These are phyloP conservation scores for Heliconius melpomene DNA, from an alignment of 1,140 invertebrate species.

Conservation along the genomic window DNA sequence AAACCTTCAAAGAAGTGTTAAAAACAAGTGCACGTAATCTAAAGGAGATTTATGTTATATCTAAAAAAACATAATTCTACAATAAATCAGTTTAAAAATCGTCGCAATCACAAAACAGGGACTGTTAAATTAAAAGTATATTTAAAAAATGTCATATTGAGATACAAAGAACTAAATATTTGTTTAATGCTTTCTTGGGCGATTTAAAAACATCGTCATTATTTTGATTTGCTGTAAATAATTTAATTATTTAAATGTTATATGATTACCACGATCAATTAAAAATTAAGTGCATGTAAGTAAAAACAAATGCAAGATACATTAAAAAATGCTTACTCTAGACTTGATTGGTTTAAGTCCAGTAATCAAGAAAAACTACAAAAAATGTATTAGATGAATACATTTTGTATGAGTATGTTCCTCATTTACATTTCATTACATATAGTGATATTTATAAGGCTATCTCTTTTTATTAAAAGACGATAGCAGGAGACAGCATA, in stretches of 20 bases:
- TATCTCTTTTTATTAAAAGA: not conserved
- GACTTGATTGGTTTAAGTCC: no score
- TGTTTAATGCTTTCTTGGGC: no score
- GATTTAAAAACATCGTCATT: no score
- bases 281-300: not conserved
- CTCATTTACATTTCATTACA: not conserved
- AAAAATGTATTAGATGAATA: no score
- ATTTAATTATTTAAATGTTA: not conserved
- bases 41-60: not conserved
- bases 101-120: no score
- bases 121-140: no score
- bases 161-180: no score
- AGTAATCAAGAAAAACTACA: no score
- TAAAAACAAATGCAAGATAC: not conserved
- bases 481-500: not conserved
- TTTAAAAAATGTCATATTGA: no score
- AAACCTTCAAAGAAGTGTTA: conserved; percentile 14
- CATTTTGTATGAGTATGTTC: not conserved
- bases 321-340: no score
- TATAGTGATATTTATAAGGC: not conserved
- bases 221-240: not conserved
- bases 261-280: not conserved
- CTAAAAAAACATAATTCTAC: not conserved
- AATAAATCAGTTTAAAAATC: not conserved
- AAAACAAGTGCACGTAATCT: conserved; percentile 5